Base-by-base conservation (phyloP, 2,888 invertebrate genomes). In the Gisinianus flammeolus region DNA sequence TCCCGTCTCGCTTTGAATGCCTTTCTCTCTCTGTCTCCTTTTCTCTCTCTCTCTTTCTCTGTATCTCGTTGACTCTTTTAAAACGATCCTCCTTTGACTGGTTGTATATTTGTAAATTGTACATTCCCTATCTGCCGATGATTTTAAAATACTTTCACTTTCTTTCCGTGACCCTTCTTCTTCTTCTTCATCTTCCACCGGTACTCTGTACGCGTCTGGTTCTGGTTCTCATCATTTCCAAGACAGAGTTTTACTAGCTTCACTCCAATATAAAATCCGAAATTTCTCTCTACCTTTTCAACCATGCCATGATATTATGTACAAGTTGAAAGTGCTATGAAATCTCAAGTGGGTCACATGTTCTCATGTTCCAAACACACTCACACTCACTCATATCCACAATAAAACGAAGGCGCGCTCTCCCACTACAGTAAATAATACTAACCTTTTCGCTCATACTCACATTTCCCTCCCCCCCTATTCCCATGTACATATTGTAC, bases 271-370 rank as follows among this genome's bases (percentile, higher is more conserved):
- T 26, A 66, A 67, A 70, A 70, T 26, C 69, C 22, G 52, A 54
- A n/a, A n/a, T n/a, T n/a, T 70, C 52, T 70, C 69, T 70, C 52
- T 28, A 70, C 24, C 52, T 44, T 70, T 70, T 66, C 66, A 66
- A 30, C 69, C 24, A 44, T 22, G 69, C 69, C 22, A 10, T 22
- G 28, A 52, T 52, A 70, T 66, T 30, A 52, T 70, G 69, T 70
- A 54, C 8, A 16, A 10, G 24, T n/a, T n/a, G 44, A 52, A 70
- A 69, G 35, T 12, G 35, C 44, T 16, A 22, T 70, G 52, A 70
- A 70, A 70, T 70, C 69, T 70, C 69, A 70, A 70, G 69, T 70
- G 69, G 69, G 69, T 70, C 69, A 70, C 69, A 52, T 54, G 69
- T 54, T 70, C 69, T 52, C 52, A 52, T 22, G 16, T 70, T 52